Evolutionary conservation across 2,888 invertebrate genomes (phyloP), one percentile per base, ranked within the genome.

Genomic region (Thymelicus acteon): DNA sequence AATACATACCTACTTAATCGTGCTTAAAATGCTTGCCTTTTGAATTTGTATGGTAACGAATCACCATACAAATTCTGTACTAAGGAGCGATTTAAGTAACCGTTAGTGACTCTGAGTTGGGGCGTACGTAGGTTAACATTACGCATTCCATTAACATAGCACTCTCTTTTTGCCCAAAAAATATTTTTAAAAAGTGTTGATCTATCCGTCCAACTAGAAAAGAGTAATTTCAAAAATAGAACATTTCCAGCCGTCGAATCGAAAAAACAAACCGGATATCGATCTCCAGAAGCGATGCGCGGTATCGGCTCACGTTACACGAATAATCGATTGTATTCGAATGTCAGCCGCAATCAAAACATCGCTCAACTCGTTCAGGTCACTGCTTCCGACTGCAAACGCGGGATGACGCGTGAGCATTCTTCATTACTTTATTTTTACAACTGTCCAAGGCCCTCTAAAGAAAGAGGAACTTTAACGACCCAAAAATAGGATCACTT

Each of bases 271-370:
- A 79, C 79, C 80, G 80, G 80, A 79, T 80, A 80, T 81, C 80
- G 78, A 80, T 79, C 77, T 75, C 79, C 80, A 80, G 75, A 76
- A 76, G 79, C 76, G 68, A 66, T 74, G 76, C 71, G 75, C 82
- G 82, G 83, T 81, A 89, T 91, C 91, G 85, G 85, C 81, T 89
- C 85, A 86, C 82, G 88, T 92, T 87, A 89, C 82, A 86, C 85
- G 84, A 88, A 88, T 92, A 92, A 92, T 92, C 91, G 92, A 92
- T 92, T 87, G 87, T 85, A 83, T 85, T 87, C 85, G 88, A 92
- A 91, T 91, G 91, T 90, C 92, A 91, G 89, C 77, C 85, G 86
- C 89, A 93, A 93, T 93, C 93, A 92, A 91, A 93, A 92, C 91
- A 91, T 87, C 85, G 76, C 75, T 74, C 71, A 64, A 39, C 76